Conservation (phyloP, 2,797 vertebrate genomes). For the Apogon hyalosoma region DNA sequence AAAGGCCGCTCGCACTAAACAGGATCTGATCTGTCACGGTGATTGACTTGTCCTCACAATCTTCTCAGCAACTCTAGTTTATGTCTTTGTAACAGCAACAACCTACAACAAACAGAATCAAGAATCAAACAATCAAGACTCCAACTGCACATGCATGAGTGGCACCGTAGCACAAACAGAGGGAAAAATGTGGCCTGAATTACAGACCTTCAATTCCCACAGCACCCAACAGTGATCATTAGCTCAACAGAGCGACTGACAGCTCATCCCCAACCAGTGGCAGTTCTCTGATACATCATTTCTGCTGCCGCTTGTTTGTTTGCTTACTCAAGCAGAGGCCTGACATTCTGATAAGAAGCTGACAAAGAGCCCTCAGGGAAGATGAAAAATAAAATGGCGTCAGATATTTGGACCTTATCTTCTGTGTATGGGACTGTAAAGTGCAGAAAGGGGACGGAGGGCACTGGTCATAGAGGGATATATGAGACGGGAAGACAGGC, state of each 20-base stretch:
- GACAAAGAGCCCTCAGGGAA: slow-evolving; percentile 72
- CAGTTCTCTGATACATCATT: slow-evolving; percentile 77
- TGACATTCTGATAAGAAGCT: slow-evolving; percentile 79
- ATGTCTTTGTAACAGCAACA: not conserved
- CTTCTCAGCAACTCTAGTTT: not conserved
- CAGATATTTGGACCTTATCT: slow-evolving; percentile 73
- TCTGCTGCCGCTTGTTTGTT: slow-evolving; percentile 75
- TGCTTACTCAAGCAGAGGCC: slow-evolving; percentile 77
- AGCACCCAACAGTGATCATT: slow-evolving; percentile 76
- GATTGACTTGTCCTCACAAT: slow-evolving; percentile 11
- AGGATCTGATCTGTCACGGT: not conserved
- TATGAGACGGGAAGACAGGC: slow-evolving; percentile 27
- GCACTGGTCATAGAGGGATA: slow-evolving; percentile 40
- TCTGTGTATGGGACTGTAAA: slow-evolving; percentile 49
- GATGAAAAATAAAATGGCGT: slow-evolving; percentile 67
- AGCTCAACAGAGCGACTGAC: slow-evolving; percentile 79
- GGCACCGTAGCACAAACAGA: slow-evolving; percentile 22
- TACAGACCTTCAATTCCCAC: slow-evolving; percentile 71
- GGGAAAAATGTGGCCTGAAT: slow-evolving; percentile 58
- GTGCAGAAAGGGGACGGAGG: slow-evolving; percentile 34
- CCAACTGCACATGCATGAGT: slow-evolving; percentile 33
- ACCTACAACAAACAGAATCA: slow-evolving; percentile 6
- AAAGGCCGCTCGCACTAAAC: not conserved
- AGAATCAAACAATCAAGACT: slow-evolving; percentile 17
- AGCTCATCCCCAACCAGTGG: slow-evolving; percentile 73